Evolutionary conservation across 1,140 invertebrate genomes (phyloP), one percentile per base, ranked within the genome.

Genomic region (Glossosoma conforme): DNA sequence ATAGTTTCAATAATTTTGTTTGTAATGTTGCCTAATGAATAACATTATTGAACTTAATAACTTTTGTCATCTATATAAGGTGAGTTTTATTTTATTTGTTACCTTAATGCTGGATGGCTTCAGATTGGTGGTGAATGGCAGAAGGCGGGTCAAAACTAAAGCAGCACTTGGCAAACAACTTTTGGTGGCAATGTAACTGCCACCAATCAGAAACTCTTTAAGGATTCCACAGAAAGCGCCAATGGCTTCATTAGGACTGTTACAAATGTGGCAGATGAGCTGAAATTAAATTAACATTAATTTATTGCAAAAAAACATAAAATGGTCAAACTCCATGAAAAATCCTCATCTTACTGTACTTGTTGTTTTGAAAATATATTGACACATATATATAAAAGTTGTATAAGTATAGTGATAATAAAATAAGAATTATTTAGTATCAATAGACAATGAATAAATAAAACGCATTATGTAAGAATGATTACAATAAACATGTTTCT

Each of bases 161-260:
- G 85, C 83, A 57, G 89, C 85, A 17, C 78, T 70, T 13, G 85
- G 78, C 25, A 91, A 64, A 62, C 84, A 83, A 42, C 83, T 82
- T 43, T 81, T 78, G 0, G 87, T 81, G n/a, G 83, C 70, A 3
- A 82, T 74, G 66, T 82, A 87, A 3, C 85, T 81, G 38, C 80
- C 79, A 2, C 81, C 82, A 32, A 91, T 78, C 1, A 92, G 67
- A 61, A 86, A 85, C 69, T 92, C 88, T 69, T 89, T 85, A 55
- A 91, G 76, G 20, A 87, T 64, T 18, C 79, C 76, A 20, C 80
- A 75, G 10, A 81, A 68, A 2, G 73, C 47, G 1, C 63, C 63
- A 17, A 61, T 42, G 1, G 61, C 61, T n/a, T 63, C 63, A 43
- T 60, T 57, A 24, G 67, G 67, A 50, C 64, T 64, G 33, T 68